Evolutionary conservation across 2,888 invertebrate species (phyloP).

Genomic region (Acronicta aceris): DNA sequence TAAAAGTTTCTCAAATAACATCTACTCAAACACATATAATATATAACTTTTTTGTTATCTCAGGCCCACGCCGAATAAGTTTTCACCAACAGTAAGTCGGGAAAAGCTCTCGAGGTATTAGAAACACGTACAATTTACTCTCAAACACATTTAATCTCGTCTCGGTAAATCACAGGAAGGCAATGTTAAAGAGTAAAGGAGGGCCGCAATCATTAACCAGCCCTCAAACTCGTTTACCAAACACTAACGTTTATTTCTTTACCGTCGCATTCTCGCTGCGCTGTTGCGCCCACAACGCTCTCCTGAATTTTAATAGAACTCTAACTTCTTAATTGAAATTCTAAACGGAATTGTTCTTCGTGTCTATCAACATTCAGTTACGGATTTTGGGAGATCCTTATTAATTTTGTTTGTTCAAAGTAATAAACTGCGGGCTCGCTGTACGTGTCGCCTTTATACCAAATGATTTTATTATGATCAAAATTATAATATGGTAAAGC

Average conservation of each 20-base stretch:
- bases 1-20: neutral
- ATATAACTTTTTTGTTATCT: conserved; percentile 1
- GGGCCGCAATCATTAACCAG: conserved; percentile 53
- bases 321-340: conserved; percentile 80
- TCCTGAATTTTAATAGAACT: conserved; percentile 75
- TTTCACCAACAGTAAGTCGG: conserved; percentile 5
- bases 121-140: conserved; percentile 41
- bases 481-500: conserved; percentile 40
- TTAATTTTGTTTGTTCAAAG: conserved; percentile 65
- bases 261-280: conserved; percentile 69
- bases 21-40: neutral
- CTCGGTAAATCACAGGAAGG: conserved; percentile 46
- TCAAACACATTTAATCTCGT: conserved; percentile 42
- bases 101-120: conserved; percentile 27
- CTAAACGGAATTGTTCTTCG: conserved; percentile 70
- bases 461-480: conserved; percentile 50
- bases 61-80: neutral
- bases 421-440: conserved; percentile 49
- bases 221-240: conserved; percentile 62
- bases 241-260: conserved; percentile 64
- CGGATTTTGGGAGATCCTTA: conserved; percentile 66
- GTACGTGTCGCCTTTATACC: conserved; percentile 47
- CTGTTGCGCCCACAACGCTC: conserved; percentile 65
- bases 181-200: conserved; percentile 44
- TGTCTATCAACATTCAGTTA: conserved; percentile 74